Base-by-base conservation (phyloP, 2,797 vertebrate species). In the Characodon lateralis region DNA sequence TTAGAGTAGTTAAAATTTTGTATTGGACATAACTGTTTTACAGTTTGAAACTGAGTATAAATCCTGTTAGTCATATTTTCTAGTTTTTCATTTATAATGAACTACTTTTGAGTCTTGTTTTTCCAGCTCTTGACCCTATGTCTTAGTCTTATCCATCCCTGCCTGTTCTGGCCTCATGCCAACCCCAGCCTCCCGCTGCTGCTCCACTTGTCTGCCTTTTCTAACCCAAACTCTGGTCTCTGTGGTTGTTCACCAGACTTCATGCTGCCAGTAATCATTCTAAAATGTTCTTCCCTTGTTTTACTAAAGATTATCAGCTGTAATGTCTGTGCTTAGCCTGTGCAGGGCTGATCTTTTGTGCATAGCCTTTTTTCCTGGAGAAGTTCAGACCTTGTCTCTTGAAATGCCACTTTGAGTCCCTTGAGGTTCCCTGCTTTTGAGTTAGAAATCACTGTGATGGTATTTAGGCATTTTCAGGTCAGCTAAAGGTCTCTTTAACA, bases 191-290 rank as follows among this genome's bases (percentile, higher is more conserved):
- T 72, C 58, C 39, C 53, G 26, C 48, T 65, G 24, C 35, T 53
- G 48, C 59, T 78, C 58, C 56, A 55, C 28, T 22, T 78, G 59
- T 73, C 77, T 78, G 39, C 43, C 14, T 63, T 78, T 48, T 55
- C 59, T 31, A 73, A 73, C 58, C 76, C 22, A 41, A 35, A 9
- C 75, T 35, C 51, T 58, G 16, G 24, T 78, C 51, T 24, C 10
- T 31, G 35, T 31, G 46, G 53, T 48, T 31, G 63, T 41, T 26
- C 50, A 5, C 63, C 72, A 74, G 43, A 61, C 31, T 50, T 66
- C 41, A 41, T 41, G 8, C 24, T 58, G 70, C 26, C 20, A 22
- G 43, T 2, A 48, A 56, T 41, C 50, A 43, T 26, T 39, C 18
- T 26, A 18, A 48, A 13, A 3, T 9, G 0, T 31, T 24, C 20